These are phyloP conservation scores for Ecliptopera silaceata DNA, from an alignment of 2,888 invertebrate species.

Conservation along the genomic window DNA sequence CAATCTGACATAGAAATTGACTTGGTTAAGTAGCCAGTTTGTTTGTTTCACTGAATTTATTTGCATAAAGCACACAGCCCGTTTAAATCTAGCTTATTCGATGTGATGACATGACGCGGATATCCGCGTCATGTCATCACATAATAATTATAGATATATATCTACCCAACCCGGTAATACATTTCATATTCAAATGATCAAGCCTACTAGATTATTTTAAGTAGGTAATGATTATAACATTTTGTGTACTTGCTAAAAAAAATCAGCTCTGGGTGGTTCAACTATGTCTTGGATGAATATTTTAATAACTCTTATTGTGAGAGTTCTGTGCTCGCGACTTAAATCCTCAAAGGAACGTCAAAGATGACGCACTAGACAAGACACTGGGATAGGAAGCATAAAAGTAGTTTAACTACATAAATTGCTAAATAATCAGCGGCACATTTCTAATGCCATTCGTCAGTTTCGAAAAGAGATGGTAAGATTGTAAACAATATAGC, in stretches of 20 bases:
- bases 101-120: neutral
- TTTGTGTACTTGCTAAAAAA: too few relatives aligned
- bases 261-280: neutral
- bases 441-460: slow-evolving; percentile 16
- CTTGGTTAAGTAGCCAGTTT: slow-evolving; percentile 21
- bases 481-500: neutral
- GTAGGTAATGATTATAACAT: too few relatives aligned
- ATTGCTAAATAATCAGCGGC: slow-evolving; percentile 24
- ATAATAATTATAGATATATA: too few relatives aligned
- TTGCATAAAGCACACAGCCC: slow-evolving; percentile 50
- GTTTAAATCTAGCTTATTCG: slow-evolving; percentile 15
- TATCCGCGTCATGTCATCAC: too few relatives aligned
- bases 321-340: neutral
- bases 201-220: too few relatives aligned
- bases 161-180: too few relatives aligned
- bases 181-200: too few relatives aligned
- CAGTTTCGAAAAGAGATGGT: slow-evolving; percentile 8
- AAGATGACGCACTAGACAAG: slow-evolving; percentile 43
- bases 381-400: slow-evolving; percentile 45
- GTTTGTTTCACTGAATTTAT: slow-evolving; percentile 10
- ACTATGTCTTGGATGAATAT: too few relatives aligned
- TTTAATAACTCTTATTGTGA: too few relatives aligned
- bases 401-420: slow-evolving; percentile 47
- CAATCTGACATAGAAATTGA: slow-evolving; percentile 15
- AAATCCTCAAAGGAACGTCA: slow-evolving; percentile 14